Conservation (phyloP, 92 coral and sea anemone genomes). For the Desmophyllum pertusum region DNA sequence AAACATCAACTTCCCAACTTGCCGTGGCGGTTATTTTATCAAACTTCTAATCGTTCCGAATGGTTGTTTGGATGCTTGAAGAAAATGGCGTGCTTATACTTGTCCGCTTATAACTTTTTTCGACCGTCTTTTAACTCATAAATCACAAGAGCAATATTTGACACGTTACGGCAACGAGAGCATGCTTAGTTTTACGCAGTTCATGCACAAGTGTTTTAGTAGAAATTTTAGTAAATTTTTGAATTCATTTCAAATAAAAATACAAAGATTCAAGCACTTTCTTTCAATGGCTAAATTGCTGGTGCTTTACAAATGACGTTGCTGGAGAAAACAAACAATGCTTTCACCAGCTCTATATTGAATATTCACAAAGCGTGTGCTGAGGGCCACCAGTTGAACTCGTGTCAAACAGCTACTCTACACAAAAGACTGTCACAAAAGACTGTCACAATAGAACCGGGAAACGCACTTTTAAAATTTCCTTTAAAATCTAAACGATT, state of each 20-base stretch:
- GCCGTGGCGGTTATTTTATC: too few relatives aligned
- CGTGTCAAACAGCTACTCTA: conserved; percentile 15
- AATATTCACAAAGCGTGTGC: conserved; percentile 53
- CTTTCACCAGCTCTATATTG: conserved; percentile 31
- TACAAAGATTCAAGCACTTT: background rate
- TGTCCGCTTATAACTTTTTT: too few relatives aligned
- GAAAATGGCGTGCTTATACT: too few relatives aligned
- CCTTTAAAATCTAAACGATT: background rate
- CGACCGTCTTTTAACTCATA: too few relatives aligned
- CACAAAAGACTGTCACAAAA: conserved; percentile 11
- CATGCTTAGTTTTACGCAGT: background rate
- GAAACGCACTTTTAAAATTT: background rate
- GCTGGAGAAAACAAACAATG: conserved; percentile 1
- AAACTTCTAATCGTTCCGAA: too few relatives aligned
- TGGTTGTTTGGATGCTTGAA: too few relatives aligned
- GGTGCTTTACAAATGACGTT: conserved; percentile 18
- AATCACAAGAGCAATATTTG: too few relatives aligned
- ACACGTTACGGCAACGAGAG: background rate
- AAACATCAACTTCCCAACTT: too few relatives aligned
- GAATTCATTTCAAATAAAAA: background rate
- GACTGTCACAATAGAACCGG: background rate
- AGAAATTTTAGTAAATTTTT: background rate
- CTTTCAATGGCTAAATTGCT: background rate
- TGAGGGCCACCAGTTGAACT: conserved; percentile 10
- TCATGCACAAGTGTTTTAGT: too few relatives aligned